A percentile compares a stretch with the other conserved stretches of the same genome.
Conservation (phyloP, 2,797 vertebrate species). For the Brachyrhaphis roseni region DNA sequence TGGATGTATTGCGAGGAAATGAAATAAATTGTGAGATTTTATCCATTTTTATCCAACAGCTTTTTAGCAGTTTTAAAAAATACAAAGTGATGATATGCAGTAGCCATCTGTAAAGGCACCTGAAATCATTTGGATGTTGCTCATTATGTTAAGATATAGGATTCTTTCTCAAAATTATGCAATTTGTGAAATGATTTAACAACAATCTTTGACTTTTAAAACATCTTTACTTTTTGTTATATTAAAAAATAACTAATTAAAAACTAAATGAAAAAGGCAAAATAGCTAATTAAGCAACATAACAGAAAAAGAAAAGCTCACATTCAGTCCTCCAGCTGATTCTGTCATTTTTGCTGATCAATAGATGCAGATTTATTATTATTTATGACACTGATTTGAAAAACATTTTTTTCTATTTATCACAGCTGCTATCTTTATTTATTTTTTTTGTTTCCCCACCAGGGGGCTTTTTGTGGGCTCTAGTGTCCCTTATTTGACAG, state of each 20-base stretch:
- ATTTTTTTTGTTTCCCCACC: no score
- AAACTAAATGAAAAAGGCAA: not conserved
- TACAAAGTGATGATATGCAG: not conserved
- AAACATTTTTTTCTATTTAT: not conserved
- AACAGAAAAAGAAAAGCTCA: not conserved
- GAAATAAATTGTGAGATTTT: conserved; percentile 17
- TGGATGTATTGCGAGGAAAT: conserved; percentile 50
- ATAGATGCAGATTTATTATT: not conserved
- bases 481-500: no score
- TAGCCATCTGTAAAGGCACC: not conserved
- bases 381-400: not conserved
- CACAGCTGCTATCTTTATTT: not conserved
- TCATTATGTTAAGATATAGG: not conserved
- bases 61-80: not conserved
- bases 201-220: not conserved
- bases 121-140: not conserved
- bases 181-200: not conserved
- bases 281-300: not conserved
- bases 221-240: not conserved
- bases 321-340: not conserved
- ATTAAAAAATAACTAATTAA: not conserved
- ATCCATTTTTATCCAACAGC: not conserved
- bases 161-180: not conserved
- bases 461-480: no score
- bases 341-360: not conserved